Conservation (phyloP, 1,140 invertebrate genomes). For the Drosophila bifasciata region DNA sequence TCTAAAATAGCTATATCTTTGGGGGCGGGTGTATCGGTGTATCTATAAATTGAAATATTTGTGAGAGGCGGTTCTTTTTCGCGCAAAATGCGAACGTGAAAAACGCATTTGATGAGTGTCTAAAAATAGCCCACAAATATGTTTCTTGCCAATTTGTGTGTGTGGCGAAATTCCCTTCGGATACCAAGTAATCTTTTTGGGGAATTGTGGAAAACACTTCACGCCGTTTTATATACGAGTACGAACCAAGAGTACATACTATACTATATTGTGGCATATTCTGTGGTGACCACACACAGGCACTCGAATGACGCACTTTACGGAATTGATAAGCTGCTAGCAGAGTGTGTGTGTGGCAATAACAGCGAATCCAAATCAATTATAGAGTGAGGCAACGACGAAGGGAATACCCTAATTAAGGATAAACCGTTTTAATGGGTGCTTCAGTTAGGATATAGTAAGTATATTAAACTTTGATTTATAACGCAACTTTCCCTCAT, state of each 20-base stretch:
- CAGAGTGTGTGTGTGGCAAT: background rate
- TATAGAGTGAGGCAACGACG: background rate
- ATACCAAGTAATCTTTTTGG: background rate
- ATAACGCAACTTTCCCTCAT: too few species aligned
- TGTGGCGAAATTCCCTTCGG: constrained; percentile 69
- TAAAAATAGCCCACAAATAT: constrained; percentile 33
- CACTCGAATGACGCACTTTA: constrained; percentile 41
- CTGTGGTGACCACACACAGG: background rate
- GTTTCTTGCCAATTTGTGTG: constrained; percentile 52
- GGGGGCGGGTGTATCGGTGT: constrained; percentile 21
- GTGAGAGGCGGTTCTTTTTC: constrained; percentile 22
- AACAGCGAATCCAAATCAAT: too few species aligned
- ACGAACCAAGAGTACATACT: too few species aligned
- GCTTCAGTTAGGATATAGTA: background rate
- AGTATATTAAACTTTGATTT: too few species aligned
- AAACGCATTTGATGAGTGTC: constrained; percentile 62
- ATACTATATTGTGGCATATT: too few species aligned
- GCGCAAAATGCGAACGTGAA: constrained; percentile 51
- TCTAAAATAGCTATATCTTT: constrained; percentile 56
- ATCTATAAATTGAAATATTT: constrained; percentile 46
- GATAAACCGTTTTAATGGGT: background rate
- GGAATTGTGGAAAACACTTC: too few species aligned
- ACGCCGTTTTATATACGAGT: too few species aligned
- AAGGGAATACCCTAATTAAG: background rate
- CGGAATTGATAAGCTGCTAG: constrained; percentile 5